phyloP scores from a whole-genome alignment of 1,140 invertebrate genomes.

The Zaprionus lachaisei region DNA sequence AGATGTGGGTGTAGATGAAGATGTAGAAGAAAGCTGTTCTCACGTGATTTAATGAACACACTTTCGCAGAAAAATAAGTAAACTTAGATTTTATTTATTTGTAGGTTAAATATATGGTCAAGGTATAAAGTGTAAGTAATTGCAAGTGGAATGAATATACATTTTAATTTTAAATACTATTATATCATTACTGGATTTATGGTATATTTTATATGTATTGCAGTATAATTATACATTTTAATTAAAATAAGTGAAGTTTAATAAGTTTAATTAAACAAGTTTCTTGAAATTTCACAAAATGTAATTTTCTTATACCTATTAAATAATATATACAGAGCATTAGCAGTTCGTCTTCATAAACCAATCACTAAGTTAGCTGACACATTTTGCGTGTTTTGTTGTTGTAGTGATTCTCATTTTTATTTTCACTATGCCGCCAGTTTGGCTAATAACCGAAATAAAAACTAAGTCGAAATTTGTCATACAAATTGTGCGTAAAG shows the following conservation, averaged over 20 bases:
- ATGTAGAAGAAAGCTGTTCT: conserved; percentile 44
- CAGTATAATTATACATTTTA: too few relatives aligned
- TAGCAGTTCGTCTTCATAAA: conserved; percentile 1
- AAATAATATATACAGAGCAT: not conserved
- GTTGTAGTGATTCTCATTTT: conserved; percentile 30
- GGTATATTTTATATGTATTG: not conserved
- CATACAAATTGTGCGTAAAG: conserved; percentile 30
- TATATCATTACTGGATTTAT: not conserved
- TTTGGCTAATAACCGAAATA: conserved; percentile 63
- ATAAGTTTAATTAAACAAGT: too few relatives aligned
- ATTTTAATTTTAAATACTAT: not conserved
- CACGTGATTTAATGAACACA: conserved; percentile 28
- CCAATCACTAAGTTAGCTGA: conserved; percentile 16
- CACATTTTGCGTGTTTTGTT: conserved; percentile 27
- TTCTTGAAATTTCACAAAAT: too few relatives aligned
- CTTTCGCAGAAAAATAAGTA: conserved; percentile 3
- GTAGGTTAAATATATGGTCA: not conserved
- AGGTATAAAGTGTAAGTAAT: not conserved
- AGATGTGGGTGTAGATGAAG: not conserved
- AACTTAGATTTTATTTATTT: not conserved
- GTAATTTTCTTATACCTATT: too few relatives aligned
- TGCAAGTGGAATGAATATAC: not conserved
- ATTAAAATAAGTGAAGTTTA: too few relatives aligned
- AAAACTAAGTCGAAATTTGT: conserved; percentile 49
- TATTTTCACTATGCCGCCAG: conserved; percentile 56